Percentiles rank a stretch among this genome's conserved stretches.
Conservation (phyloP, 2,888 invertebrate genomes). For the Crocallis elinguaria region DNA sequence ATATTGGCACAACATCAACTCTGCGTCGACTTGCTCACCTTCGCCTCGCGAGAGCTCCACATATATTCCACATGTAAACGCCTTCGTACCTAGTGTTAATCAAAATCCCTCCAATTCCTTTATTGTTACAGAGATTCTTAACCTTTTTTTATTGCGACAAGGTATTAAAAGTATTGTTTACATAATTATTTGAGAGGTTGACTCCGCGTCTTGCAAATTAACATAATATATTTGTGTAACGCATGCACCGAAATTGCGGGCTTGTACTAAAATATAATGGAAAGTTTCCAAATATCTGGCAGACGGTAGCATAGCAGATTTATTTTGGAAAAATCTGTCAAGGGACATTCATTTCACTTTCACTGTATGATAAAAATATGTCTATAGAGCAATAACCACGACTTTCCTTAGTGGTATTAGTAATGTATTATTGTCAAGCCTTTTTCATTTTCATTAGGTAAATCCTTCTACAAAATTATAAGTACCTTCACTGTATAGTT, state of each 20-base stretch:
- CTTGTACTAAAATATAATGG: conserved; percentile 33
- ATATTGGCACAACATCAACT: conserved; percentile 73
- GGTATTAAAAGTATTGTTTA: conserved; percentile 22
- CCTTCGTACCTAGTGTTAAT: conserved; percentile 19
- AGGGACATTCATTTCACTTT: not conserved
- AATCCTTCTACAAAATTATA: not conserved
- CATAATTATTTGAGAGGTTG: conserved; percentile 12
- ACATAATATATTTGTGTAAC: conserved; percentile 29
- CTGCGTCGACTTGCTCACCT: conserved; percentile 66
- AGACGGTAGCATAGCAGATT: conserved; percentile 19
- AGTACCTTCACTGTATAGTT: too few relatives aligned
- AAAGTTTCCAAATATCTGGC: conserved; percentile 29
- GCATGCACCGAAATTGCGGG: conserved; percentile 29
- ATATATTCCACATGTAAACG: conserved; percentile 38
- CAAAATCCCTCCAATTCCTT: not conserved
- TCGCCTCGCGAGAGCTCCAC: conserved; percentile 53
- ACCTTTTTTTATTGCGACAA: conserved; percentile 6
- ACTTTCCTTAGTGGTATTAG: not conserved
- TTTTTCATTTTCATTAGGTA: not conserved
- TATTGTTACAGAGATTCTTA: not conserved
- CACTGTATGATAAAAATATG: not conserved
- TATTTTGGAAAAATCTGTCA: conserved; percentile 23
- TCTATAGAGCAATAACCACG: not conserved
- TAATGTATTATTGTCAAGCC: not conserved
- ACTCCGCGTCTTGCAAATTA: conserved; percentile 16